Base-by-base conservation (phyloP, 2,797 vertebrate genomes). In the Poecilia wingei region DNA sequence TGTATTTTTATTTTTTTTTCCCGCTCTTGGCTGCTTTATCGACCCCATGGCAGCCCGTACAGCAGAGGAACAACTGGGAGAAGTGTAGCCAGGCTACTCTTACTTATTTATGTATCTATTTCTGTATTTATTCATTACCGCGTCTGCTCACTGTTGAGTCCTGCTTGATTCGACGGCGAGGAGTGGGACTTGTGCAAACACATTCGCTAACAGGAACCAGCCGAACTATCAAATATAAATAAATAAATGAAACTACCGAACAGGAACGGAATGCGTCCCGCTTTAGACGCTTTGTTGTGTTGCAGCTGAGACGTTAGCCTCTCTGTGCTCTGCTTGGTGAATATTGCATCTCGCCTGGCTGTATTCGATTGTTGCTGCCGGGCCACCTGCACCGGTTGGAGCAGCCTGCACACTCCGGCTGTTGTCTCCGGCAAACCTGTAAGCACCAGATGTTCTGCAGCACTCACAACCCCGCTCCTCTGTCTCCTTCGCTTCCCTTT, bases 91-190 rank as follows among this genome's bases (percentile, higher is more conserved):
- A 43, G 82, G 83, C 84, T 87, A 76, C 81, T 80, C 82, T 92
- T 89, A 93, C 88, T 95, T 94, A 95, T 96, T 95, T 91, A 95
- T 95, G 86, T 93, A 90, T 93, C 91, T 90, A 82, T 95, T 94
- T 93, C 89, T 92, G 85, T 94, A 92, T 95, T 93, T 95, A 94
- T 95, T 93, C 91, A 91, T 94, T 87, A 89, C 83, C 85, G 82
- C 78, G 80, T 88, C 79, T 78, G 75, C 88, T 93, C 49, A 83
- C 84, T 61, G 83, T 89, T 90, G 86, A 25, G 82, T 90, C 79
- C 73, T 76, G 87, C 92, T 91, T 61, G 46, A 86, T 92, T 84
- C 80, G 73, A 71, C 82, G 90, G 86, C 91, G 93, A 90, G 88
- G 82, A 43, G 90, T 91, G 90, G 92, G 88, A 87, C 86, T 93